Conservation (phyloP, 2,113 vertebrate genomes). For the Cricetomys ansorgei region DNA sequence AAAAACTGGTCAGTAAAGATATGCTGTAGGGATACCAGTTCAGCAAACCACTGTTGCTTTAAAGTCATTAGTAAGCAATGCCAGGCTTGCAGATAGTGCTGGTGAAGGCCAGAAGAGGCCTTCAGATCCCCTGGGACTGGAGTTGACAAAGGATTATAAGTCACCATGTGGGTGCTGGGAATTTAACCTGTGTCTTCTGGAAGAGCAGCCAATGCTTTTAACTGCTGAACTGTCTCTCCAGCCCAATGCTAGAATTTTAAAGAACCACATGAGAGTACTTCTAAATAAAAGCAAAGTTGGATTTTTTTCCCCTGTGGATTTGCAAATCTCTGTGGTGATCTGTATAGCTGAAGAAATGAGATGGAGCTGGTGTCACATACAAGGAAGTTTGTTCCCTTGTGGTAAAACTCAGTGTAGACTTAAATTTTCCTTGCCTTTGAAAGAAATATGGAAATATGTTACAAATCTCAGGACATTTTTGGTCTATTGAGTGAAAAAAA, state of each 20-base stretch:
- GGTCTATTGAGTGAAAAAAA: background rate
- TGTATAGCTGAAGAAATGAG: background rate
- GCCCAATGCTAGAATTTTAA: background rate
- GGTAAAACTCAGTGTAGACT: background rate
- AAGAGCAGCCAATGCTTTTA: background rate
- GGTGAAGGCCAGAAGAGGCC: background rate
- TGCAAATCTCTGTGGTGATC: background rate
- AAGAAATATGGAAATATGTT: background rate
- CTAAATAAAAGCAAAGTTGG: constrained; percentile 30
- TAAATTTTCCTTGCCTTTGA: background rate
- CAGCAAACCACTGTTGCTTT: background rate
- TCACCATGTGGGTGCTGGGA: background rate
- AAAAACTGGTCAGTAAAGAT: background rate
- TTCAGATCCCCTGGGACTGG: background rate
- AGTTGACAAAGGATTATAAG: background rate
- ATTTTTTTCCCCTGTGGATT: background rate
- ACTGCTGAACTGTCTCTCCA: background rate
- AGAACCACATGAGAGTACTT: background rate
- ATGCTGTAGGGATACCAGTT: background rate
- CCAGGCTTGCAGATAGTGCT: background rate
- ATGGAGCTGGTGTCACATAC: background rate
- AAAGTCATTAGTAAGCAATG: background rate
- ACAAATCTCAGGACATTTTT: constrained; percentile 9
- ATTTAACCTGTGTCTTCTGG: background rate
- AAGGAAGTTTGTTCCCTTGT: background rate